Percentiles rank a stretch among this genome's conserved stretches.
These are phyloP conservation scores for Epizoanthus scotinus DNA, from an alignment of 92 coral and sea anemone species.

Conservation along the genomic window DNA sequence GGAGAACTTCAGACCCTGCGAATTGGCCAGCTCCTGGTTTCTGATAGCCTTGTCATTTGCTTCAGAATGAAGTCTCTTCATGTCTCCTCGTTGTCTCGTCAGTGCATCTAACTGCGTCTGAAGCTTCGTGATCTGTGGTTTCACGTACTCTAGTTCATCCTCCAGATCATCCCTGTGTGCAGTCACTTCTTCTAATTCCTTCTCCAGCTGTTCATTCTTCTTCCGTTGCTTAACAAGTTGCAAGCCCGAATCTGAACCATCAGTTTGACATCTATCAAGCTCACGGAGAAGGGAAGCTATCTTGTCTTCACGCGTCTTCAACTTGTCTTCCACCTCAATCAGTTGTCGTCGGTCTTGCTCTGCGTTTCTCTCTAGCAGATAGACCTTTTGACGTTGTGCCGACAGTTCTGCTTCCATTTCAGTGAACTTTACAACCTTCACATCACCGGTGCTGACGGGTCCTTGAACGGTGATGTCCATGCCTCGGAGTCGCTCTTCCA, in stretches of 20 bases:
- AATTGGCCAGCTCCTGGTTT: constrained; percentile 61
- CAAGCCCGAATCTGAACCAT: constrained; percentile 57
- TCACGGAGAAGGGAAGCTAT: constrained; percentile 69
- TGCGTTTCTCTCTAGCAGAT: constrained; percentile 73
- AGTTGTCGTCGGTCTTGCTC: constrained; percentile 46
- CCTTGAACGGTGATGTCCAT: constrained; percentile 47
- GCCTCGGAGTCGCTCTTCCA: constrained; percentile 56
- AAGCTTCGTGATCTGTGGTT: constrained; percentile 64
- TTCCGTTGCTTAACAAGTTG: constrained; percentile 54
- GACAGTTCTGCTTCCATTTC: constrained; percentile 74
- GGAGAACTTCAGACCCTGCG: constrained; percentile 57
- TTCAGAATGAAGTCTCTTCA: constrained; percentile 62
- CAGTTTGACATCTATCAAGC: constrained; percentile 51
- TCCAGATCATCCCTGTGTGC: constrained; percentile 60
- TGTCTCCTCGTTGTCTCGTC: constrained; percentile 71
- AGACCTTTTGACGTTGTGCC: constrained; percentile 65
- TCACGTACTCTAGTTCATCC: constrained; percentile 52
- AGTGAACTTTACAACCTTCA: constrained; percentile 36
- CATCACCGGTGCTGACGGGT: constrained; percentile 17
- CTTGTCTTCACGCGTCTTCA: constrained; percentile 61
- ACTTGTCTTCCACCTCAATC: constrained; percentile 60
- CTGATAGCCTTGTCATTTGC: constrained; percentile 58
- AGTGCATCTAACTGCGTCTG: constrained; percentile 63
- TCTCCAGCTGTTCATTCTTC: constrained; percentile 57
- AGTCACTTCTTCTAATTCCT: constrained; percentile 67